A percentile compares a stretch with the other conserved stretches of the same genome.
Conservation (phyloP, 2,888 invertebrate species). For the Pristionchus entomophagus region DNA sequence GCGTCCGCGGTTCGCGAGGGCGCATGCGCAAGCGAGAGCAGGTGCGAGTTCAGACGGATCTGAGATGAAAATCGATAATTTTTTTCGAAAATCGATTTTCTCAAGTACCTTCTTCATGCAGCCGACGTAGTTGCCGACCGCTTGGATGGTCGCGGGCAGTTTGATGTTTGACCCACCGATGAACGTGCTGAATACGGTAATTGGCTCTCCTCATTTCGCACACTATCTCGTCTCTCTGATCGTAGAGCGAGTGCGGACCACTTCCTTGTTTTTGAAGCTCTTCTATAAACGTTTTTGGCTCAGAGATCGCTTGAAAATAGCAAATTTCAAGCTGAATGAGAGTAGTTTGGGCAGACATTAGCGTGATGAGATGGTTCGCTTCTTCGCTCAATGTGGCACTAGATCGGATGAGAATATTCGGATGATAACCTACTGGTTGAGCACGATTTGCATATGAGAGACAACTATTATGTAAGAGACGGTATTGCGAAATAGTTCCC, state of each 20-base stretch:
- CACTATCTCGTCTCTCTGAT: background rate
- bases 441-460: too few relatives aligned
- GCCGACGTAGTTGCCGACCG: conserved; percentile 21
- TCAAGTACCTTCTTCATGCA: conserved; percentile 43
- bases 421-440: too few relatives aligned
- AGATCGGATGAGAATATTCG: too few relatives aligned
- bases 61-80: background rate
- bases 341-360: too few relatives aligned
- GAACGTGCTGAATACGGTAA: conserved; percentile 18
- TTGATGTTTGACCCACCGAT: conserved; percentile 44
- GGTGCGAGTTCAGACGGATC: conserved; percentile 17
- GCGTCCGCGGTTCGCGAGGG: conserved; percentile 8
- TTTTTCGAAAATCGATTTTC: background rate
- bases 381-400: too few relatives aligned
- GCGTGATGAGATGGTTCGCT: too few relatives aligned
- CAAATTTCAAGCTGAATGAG: too few relatives aligned
- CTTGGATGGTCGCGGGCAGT: background rate
- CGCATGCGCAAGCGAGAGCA: background rate
- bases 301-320: background rate
- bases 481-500: too few relatives aligned
- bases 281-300: background rate
- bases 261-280: background rate
- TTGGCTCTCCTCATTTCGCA: background rate
- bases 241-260: too few relatives aligned
- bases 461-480: too few relatives aligned